Percentiles rank a stretch among this genome's conserved stretches.
phyloP scores from a whole-genome alignment of 2,888 invertebrate genomes.

The Amphipoea oculea region DNA sequence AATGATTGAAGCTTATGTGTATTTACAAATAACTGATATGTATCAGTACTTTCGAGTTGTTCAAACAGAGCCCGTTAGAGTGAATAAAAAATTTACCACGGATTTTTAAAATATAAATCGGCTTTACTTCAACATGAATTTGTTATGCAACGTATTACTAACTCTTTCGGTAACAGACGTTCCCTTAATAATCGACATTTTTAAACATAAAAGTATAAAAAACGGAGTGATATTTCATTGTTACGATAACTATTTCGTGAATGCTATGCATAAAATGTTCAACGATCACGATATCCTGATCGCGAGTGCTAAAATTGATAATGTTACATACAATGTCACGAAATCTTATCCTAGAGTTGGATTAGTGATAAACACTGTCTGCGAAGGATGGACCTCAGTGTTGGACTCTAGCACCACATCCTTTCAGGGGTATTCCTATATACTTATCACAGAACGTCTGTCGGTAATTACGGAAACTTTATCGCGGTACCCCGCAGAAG shows the following conservation, averaged over 20 bases:
- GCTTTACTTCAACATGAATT: conserved; percentile 51
- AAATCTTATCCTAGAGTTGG: conserved; percentile 72
- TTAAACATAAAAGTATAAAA: conserved; percentile 78
- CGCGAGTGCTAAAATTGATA: conserved; percentile 52
- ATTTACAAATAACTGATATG: conserved; percentile 10
- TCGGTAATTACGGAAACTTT: conserved; percentile 72
- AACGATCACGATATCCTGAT: conserved; percentile 68
- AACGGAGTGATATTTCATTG: conserved; percentile 78
- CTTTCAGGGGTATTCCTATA: conserved; percentile 80
- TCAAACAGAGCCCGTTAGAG: background rate
- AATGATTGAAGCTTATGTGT: background rate
- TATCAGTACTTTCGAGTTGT: background rate
- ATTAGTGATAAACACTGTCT: conserved; percentile 77
- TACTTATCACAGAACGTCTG: conserved; percentile 77
- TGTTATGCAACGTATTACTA: conserved; percentile 55
- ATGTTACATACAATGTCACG: conserved; percentile 51
- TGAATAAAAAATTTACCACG: background rate
- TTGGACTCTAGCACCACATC: conserved; percentile 60
- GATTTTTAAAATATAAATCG: background rate
- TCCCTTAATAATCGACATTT: conserved; percentile 73
- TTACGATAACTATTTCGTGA: conserved; percentile 58
- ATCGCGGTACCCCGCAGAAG: conserved; percentile 80
- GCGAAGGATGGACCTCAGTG: conserved; percentile 75
- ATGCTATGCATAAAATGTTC: conserved; percentile 73
- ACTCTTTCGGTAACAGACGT: conserved; percentile 62